Evolutionary conservation across 2,113 vertebrate genomes (phyloP), one percentile per base, ranked within the genome.

Genomic region (Hyperoodon ampullatus): DNA sequence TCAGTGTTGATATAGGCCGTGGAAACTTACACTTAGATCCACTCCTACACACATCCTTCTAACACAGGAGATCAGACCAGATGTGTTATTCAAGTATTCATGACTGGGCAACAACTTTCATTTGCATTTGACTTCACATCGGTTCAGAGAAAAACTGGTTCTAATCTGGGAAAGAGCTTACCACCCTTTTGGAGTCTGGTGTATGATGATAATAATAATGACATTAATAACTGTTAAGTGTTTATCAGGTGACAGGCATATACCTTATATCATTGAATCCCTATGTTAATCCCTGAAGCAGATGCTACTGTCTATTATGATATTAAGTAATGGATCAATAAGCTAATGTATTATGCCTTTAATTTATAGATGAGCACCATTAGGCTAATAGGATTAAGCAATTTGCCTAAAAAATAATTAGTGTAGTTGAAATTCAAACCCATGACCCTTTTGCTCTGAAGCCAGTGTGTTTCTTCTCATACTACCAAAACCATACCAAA

Each of bases 21-120:
- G 85, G 78, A 88, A 96, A 91, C 39, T 94, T 95, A 55, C 61
- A 95, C 75, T 93, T 95, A 94, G 87, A 95, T 42, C 83, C 35
- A 89, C 53, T 72, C 91, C 93, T 96, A 93, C 70, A 68, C 70
- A 96, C 63, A 89, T 90, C 89, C 42, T 97, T 58, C 61, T 92
- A 72, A 91, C 83, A 93, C 47, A 87, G 66, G 68, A 47, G 82
- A 78, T 78, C 19, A 81, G 88, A 66, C 35, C 93, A 94, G 88
- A 96, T 96, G 83, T 97, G 88, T 78, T 92, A 61, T 53, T 97
- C 65, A 72, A 88, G 63, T 30, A 44, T 68, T 74, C 58, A 44
- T 11, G 42, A 53, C 50, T 70, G 14, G 61, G 50, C 58, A 88
- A 70, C 39, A 55, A 26, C 8, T n/a, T 84, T 86, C 23, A 23